These are phyloP conservation scores for Nibea albiflora DNA, from an alignment of 2,113 vertebrate genomes.

Conservation along the genomic window DNA sequence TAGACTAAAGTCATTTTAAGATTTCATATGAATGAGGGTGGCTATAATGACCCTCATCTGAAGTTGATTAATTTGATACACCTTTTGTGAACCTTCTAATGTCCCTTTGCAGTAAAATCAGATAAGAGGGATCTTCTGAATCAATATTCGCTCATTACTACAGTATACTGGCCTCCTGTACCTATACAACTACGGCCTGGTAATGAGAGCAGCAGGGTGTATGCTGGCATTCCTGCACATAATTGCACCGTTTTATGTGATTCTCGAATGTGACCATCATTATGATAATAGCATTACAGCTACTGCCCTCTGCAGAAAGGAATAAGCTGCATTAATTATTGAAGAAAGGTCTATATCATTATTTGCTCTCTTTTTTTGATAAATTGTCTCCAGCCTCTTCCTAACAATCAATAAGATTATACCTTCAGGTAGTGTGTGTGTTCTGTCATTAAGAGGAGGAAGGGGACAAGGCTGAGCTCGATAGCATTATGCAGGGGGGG, in stretches of 20 bases:
- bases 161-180: constrained; percentile 64
- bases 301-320: background rate
- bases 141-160: constrained; percentile 82
- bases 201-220: constrained; percentile 47
- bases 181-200: constrained; percentile 31
- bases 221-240: constrained; percentile 31
- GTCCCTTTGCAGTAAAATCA: constrained; percentile 76
- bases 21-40: constrained; percentile 41
- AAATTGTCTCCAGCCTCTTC: constrained; percentile 23
- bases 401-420: constrained; percentile 51
- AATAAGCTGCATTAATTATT: constrained; percentile 16
- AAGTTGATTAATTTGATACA: constrained; percentile 80
- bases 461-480: constrained; percentile 11
- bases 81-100: constrained; percentile 75
- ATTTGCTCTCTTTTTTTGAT: constrained; percentile 4
- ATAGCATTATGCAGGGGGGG: constrained; percentile 18
- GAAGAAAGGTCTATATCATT: constrained; percentile 25
- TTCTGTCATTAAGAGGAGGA: constrained; percentile 31
- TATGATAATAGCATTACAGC: constrained; percentile 6
- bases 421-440: background rate
- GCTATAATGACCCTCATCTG: constrained; percentile 57
- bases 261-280: constrained; percentile 38
- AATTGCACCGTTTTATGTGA: constrained; percentile 44
- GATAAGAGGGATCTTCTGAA: constrained; percentile 75
- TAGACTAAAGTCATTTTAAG: constrained; percentile 34